These are phyloP conservation scores for Elgaria multicarinata DNA, from an alignment of 2,113 vertebrate species.

Conservation along the genomic window DNA sequence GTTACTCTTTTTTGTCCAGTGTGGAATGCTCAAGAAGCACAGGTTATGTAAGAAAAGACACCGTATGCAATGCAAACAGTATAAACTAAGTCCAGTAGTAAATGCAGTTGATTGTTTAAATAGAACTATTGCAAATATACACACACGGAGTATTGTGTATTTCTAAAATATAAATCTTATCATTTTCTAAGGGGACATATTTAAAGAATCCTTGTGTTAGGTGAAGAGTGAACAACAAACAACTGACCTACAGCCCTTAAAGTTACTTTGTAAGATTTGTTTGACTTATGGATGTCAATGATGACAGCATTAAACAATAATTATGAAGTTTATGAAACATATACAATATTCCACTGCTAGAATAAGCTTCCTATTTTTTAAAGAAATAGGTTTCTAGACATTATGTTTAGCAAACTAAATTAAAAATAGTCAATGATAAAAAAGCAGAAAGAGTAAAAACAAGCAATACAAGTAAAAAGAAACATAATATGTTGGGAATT, in stretches of 20 bases:
- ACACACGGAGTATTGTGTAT: background rate
- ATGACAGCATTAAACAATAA: background rate
- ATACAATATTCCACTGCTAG: background rate
- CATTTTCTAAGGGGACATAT: background rate
- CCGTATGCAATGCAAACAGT: background rate
- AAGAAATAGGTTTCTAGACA: background rate
- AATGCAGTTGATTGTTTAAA: background rate
- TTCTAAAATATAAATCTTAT: background rate
- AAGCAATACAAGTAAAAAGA: background rate
- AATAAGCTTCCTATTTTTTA: background rate
- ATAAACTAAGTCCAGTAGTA: background rate
- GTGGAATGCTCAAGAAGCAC: background rate
- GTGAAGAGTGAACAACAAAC: background rate
- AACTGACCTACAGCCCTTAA: background rate
- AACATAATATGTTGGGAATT: constrained; percentile 17
- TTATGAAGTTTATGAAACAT: background rate
- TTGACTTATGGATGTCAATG: background rate
- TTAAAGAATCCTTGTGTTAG: background rate
- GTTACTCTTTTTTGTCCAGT: background rate
- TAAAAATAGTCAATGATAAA: background rate
- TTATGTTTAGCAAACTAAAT: background rate
- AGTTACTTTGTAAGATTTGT: background rate
- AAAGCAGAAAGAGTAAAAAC: background rate
- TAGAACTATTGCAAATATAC: background rate
- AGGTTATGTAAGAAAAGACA: background rate